These are phyloP conservation scores for Paradisaea rubra DNA, from an alignment of 2,113 vertebrate genomes.

Conservation along the genomic window DNA sequence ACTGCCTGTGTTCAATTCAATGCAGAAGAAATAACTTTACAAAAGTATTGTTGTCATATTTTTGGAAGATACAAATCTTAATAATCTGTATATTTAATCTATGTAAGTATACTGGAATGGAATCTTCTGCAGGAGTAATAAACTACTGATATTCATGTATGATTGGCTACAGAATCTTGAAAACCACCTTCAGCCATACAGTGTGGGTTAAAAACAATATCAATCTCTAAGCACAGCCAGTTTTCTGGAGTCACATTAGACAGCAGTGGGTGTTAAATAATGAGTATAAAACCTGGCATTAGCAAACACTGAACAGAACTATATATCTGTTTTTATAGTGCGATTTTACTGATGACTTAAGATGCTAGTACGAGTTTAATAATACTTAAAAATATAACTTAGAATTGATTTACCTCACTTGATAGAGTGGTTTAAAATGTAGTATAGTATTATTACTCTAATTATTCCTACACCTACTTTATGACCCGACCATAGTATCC, in stretches of 20 bases:
- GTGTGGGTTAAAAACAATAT: background rate
- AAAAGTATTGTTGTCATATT: background rate
- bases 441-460: background rate
- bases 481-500: background rate
- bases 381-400: background rate
- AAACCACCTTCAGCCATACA: background rate
- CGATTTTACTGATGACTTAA: background rate
- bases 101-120: background rate
- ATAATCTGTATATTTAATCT: background rate
- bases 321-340: background rate
- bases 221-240: background rate
- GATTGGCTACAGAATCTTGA: background rate
- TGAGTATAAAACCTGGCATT: background rate
- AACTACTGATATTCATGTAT: background rate
- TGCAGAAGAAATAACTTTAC: background rate
- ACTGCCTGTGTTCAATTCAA: background rate
- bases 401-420: background rate
- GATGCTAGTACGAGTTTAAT: background rate
- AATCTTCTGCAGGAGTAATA: background rate
- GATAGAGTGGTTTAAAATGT: background rate
- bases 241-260: background rate
- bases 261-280: background rate
- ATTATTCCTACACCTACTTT: background rate
- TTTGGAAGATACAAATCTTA: background rate
- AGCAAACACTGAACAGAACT: background rate